A percentile compares a stretch with the other conserved stretches of the same genome.
These are phyloP conservation scores for Danio choprae DNA, from an alignment of 2,797 vertebrate species.

Conservation along the genomic window DNA sequence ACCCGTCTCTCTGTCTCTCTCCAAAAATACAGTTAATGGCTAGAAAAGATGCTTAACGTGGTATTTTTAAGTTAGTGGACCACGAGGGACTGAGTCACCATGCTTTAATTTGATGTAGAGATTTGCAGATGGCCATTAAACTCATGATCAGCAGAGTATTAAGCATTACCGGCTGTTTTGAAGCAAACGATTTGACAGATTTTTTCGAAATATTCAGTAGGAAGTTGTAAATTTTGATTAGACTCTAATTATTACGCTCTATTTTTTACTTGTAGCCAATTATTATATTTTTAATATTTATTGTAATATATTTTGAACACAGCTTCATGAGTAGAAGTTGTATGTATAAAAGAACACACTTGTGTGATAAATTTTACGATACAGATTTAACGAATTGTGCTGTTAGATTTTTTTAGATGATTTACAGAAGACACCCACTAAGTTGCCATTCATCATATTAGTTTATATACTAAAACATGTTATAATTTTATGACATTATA, in stretches of 20 bases:
- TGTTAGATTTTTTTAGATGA: too few relatives aligned
- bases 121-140: conserved; percentile 38
- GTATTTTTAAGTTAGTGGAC: conserved; percentile 42
- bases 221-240: neutral
- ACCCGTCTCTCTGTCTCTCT: neutral
- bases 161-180: conserved; percentile 14
- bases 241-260: neutral
- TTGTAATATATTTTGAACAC: neutral
- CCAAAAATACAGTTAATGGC: conserved; percentile 43
- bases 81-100: conserved; percentile 36
- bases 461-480: too few relatives aligned
- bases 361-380: neutral
- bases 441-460: too few relatives aligned
- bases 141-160: conserved; percentile 6
- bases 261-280: neutral
- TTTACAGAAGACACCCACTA: too few relatives aligned
- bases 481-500: too few relatives aligned
- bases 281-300: neutral
- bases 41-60: conserved; percentile 38
- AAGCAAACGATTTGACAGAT: neutral
- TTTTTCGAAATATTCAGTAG: neutral
- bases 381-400: too few relatives aligned
- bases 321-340: neutral
- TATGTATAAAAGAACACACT: neutral
- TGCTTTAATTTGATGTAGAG: conserved; percentile 35